Conservation (phyloP, 1,140 invertebrate species). For the Leptonema lineaticorne region DNA sequence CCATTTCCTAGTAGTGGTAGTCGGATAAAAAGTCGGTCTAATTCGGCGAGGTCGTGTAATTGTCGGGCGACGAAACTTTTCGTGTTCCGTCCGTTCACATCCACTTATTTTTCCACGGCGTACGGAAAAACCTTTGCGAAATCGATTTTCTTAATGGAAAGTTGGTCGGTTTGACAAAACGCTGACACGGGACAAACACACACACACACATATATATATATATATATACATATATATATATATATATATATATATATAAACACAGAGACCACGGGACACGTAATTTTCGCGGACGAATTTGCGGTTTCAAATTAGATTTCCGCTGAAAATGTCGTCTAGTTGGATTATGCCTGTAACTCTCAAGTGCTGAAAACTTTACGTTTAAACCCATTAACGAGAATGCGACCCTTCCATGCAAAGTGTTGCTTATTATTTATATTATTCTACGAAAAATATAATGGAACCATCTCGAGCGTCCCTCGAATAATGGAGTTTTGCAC, state of each 20-base stretch:
- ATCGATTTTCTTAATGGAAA: constrained; percentile 16
- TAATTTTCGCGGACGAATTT: constrained; percentile 17
- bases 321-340: constrained; percentile 2
- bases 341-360: neutral
- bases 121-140: no score
- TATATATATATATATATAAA: no score
- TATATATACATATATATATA: no score
- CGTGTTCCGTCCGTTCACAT: neutral
- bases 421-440: no score
- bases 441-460: no score
- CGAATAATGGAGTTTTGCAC: no score
- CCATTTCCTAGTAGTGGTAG: no score
- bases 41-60: constrained; percentile 9
- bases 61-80: neutral
- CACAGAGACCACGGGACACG: constrained; percentile 6
- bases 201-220: no score
- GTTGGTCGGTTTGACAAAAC: constrained; percentile 1
- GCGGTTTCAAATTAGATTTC: neutral
- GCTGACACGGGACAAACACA: constrained; percentile 24
- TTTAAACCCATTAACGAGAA: neutral
- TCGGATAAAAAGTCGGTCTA: no score
- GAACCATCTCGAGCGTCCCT: no score
- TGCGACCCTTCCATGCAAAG: no score
- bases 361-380: neutral
- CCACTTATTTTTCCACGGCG: no score